A percentile compares a stretch with the other conserved stretches of the same genome.
Conservation (phyloP, 2,113 vertebrate species). For the Rostratula benghalensis region DNA sequence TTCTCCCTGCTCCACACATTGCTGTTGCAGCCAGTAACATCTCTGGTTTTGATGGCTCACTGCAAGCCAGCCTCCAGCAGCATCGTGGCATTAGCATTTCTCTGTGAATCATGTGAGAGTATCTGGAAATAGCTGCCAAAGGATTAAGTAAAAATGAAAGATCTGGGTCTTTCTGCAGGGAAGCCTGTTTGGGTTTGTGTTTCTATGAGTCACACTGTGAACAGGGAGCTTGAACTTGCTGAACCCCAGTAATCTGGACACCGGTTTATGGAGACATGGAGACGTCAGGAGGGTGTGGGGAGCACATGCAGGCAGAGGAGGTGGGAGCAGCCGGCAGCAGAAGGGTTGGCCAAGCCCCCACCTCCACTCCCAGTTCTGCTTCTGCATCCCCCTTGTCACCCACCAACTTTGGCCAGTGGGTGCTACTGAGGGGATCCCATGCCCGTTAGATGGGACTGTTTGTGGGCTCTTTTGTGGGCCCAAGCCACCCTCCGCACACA, state of each 20-base stretch:
- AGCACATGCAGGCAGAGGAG: fast-evolving
- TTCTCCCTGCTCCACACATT: neutral
- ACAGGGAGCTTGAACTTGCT: neutral
- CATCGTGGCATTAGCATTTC: neutral
- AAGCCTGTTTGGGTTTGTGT: neutral
- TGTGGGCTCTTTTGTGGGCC: neutral
- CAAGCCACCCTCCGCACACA: neutral
- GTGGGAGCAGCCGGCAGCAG: neutral
- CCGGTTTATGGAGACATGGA: neutral
- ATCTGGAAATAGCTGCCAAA: neutral
- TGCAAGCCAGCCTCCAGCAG: neutral
- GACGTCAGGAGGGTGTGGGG: neutral
- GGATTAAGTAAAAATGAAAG: neutral
- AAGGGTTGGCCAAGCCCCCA: neutral
- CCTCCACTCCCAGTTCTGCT: neutral
- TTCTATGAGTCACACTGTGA: neutral
- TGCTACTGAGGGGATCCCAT: fast-evolving
- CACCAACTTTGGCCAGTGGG: neutral
- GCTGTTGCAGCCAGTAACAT: neutral
- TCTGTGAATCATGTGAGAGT: neutral
- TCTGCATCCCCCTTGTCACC: neutral
- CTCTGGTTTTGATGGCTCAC: fast-evolving
- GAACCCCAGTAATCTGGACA: neutral
- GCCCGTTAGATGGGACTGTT: neutral
- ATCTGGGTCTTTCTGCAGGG: neutral